Evolutionary conservation across 2,113 vertebrate species (phyloP).

Genomic region (Empidonax traillii): DNA sequence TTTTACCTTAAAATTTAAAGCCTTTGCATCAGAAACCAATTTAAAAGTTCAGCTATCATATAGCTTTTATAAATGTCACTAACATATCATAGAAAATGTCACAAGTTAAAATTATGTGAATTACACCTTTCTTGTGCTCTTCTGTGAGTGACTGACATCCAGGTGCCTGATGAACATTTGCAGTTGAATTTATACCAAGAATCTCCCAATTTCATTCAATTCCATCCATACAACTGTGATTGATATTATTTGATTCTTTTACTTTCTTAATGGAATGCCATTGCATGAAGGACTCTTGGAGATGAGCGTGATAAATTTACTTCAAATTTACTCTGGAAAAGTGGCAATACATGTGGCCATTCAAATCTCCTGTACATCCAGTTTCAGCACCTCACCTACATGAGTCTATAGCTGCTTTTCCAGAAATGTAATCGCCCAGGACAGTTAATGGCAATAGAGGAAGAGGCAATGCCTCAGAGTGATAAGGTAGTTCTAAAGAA

Average conservation of each 20-base stretch:
- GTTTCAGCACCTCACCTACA: not conserved
- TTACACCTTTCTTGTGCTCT: not conserved
- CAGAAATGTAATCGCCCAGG: not conserved
- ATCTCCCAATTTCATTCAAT: not conserved
- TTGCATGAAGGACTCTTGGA: not conserved
- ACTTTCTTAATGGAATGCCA: not conserved
- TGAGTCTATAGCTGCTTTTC: not conserved
- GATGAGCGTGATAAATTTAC: not conserved
- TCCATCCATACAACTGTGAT: not conserved
- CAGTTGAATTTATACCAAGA: not conserved
- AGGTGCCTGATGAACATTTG: not conserved
- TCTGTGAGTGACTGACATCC: not conserved
- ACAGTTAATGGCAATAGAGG: not conserved
- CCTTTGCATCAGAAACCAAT: not conserved
- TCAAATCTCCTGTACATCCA: not conserved
- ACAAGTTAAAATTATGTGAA: not conserved
- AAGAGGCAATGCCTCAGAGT: conserved; percentile 21
- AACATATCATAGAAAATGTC: not conserved
- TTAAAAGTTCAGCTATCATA: not conserved
- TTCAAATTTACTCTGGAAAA: not conserved
- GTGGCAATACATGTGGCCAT: not conserved
- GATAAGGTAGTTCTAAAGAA: conserved; percentile 9
- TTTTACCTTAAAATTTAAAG: not conserved
- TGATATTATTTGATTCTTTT: not conserved
- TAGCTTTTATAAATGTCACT: not conserved